Evolutionary conservation across 1,140 invertebrate species (phyloP).

Genomic region (Episyrphus balteatus): DNA sequence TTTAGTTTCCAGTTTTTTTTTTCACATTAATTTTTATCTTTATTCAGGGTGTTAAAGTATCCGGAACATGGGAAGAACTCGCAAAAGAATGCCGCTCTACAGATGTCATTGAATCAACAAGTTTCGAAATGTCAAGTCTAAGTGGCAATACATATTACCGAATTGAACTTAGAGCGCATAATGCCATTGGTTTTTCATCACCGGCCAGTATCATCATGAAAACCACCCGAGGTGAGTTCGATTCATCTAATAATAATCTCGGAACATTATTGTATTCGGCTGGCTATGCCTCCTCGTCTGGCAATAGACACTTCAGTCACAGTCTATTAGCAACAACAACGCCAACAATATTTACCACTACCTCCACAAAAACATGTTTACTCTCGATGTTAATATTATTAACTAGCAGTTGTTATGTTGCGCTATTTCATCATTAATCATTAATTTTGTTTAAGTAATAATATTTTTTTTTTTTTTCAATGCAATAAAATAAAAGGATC

Average conservation of each 20-base stretch:
- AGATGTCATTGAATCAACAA: slow-evolving; percentile 47
- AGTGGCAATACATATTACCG: slow-evolving; percentile 66
- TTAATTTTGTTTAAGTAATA: neutral
- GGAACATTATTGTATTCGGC: slow-evolving; percentile 37
- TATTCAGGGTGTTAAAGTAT: slow-evolving; percentile 43
- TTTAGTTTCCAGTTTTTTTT: no score
- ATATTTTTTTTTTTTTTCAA: neutral
- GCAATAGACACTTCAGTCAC: no score
- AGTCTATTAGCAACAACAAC: slow-evolving; percentile 15
- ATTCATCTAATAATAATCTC: slow-evolving; percentile 39
- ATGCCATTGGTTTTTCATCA: slow-evolving; percentile 66
- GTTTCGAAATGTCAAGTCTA: slow-evolving; percentile 53
- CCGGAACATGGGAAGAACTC: slow-evolving; percentile 49
- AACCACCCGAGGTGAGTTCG: slow-evolving; percentile 70
- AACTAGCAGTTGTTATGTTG: slow-evolving; percentile 13
- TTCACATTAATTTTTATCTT: neutral
- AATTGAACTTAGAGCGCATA: slow-evolving; percentile 73
- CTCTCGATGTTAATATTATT: slow-evolving; percentile 17
- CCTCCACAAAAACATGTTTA: slow-evolving; percentile 18
- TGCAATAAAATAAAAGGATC: no score
- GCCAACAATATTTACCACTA: slow-evolving; percentile 8
- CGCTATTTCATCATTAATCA: neutral
- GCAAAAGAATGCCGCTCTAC: slow-evolving; percentile 46
- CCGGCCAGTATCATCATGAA: slow-evolving; percentile 64
- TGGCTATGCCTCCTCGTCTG: slow-evolving; percentile 10